A percentile compares a stretch with the other conserved stretches of the same genome.
phyloP scores from a whole-genome alignment of 2,113 vertebrate species.

The Brienomyrus longianalis region DNA sequence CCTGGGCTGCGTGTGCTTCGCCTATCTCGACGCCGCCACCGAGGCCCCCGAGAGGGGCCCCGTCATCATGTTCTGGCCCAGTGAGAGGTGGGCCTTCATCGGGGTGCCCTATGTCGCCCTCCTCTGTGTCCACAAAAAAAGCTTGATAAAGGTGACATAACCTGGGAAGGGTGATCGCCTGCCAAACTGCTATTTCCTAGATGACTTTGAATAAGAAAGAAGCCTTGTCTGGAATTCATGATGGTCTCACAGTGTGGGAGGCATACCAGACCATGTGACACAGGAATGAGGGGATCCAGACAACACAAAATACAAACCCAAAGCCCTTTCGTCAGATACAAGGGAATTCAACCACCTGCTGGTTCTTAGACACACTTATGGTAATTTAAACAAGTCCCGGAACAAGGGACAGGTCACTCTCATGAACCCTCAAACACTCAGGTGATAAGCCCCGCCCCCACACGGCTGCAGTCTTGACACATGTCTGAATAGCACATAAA shows the following conservation, averaged over 20 bases:
- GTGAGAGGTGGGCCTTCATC: slow-evolving; percentile 95
- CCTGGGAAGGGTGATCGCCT: background rate
- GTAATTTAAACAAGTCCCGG: background rate
- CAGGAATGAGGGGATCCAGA: background rate
- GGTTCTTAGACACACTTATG: background rate
- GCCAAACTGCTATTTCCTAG: background rate
- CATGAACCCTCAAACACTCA: background rate
- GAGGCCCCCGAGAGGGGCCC: slow-evolving; percentile 94
- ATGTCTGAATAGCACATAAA: background rate
- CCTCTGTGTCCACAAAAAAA: slow-evolving; percentile 80
- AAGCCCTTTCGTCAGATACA: background rate
- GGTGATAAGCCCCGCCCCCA: background rate
- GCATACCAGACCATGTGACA: background rate
- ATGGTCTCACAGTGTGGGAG: background rate
- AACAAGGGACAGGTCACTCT: background rate
- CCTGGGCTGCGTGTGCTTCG: slow-evolving; percentile 92
- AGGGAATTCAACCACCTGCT: background rate
- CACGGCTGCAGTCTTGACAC: no score
- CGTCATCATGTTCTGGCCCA: slow-evolving; percentile 96
- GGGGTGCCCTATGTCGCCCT: slow-evolving; percentile 87
- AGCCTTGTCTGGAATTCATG: background rate
- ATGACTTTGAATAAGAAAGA: background rate
- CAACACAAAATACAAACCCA: background rate
- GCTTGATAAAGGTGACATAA: slow-evolving; percentile 85
- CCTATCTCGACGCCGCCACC: slow-evolving; percentile 87